Base-by-base conservation (phyloP, 1,140 invertebrate genomes). In the Calephelis virginiensis region DNA sequence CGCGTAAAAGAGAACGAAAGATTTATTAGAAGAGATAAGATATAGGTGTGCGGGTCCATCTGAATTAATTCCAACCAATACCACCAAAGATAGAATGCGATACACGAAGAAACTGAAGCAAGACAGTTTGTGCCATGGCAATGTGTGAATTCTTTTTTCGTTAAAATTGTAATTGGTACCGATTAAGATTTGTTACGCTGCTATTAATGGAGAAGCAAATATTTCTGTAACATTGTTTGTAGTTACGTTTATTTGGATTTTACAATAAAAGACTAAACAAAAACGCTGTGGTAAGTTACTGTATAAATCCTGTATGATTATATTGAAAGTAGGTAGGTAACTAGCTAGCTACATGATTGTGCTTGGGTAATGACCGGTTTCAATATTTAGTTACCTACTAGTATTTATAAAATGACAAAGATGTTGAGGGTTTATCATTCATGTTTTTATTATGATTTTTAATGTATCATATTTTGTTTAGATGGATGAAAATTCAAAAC, bases 251-350 rank as follows among this genome's bases (percentile, higher is more conserved):
- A 59, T 59, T n/a, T 40, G 56, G 7, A 59, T 38, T 59, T 12
- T 12, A 59, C 12, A 59, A 37, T 59, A 28, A 59, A 12, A 59
- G 56, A 59, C 8, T 43, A 64, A 37, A 60, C 63, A 69, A 68
- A 56, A 72, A 66, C 66, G 47, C 47, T 50, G 53, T 48, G 81
- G 85, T 89, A 77, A 85, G 85, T 77, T 76, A 70, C 67, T 78
- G 69, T 71, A 78, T 88, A 76, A 82, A 81, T 86, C 85, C 56
- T 82, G 75, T 87, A 83, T 83, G 78, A 80, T 77, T 84, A 75
- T 83, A 86, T 86, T 88, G 86, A 87, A 89, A 87, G 85, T 90
- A 83, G 75, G 82, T 82, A 85, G 69, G 69, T 82, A 78, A 69
- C 73, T 83, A 75, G 64, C 72, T 80, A 78, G 76, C 78, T 87